Percentiles rank a stretch among this genome's conserved stretches.
These are phyloP conservation scores for Mixornis gularis DNA, from an alignment of 2,113 vertebrate genomes.

Conservation along the genomic window DNA sequence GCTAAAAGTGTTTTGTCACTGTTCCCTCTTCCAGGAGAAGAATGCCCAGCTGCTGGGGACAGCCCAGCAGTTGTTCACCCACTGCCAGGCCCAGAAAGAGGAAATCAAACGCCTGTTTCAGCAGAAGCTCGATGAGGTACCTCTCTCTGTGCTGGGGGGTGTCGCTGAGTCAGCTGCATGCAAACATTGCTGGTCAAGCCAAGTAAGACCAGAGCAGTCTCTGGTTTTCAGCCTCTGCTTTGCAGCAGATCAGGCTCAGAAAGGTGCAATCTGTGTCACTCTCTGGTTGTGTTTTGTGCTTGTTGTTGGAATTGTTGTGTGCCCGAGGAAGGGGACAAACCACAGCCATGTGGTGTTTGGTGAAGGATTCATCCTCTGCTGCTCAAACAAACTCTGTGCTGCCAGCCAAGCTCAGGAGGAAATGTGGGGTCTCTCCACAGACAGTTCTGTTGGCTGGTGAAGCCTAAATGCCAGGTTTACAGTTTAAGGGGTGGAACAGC, in stretches of 20 bases:
- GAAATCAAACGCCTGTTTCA: conserved; percentile 91
- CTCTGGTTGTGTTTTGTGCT: neutral
- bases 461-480: neutral
- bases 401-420: neutral
- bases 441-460: neutral
- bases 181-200: neutral
- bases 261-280: neutral
- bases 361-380: neutral
- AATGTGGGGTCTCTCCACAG: neutral
- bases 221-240: neutral
- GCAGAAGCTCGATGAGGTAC: conserved; percentile 94
- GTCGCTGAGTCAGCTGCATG: neutral
- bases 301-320: neutral
- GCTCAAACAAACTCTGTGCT: neutral
- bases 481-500: neutral
- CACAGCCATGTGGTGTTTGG: neutral
- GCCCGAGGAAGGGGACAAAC: neutral
- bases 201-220: neutral
- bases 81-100: conserved; percentile 92
- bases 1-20: neutral
- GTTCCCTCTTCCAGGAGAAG: conserved; percentile 76
- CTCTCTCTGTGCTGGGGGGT: neutral
- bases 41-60: conserved; percentile 86
- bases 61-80: conserved; percentile 86
- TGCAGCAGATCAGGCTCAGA: neutral